Base-by-base conservation (phyloP, 2,797 vertebrate species). In the Gouania willdenowi region DNA sequence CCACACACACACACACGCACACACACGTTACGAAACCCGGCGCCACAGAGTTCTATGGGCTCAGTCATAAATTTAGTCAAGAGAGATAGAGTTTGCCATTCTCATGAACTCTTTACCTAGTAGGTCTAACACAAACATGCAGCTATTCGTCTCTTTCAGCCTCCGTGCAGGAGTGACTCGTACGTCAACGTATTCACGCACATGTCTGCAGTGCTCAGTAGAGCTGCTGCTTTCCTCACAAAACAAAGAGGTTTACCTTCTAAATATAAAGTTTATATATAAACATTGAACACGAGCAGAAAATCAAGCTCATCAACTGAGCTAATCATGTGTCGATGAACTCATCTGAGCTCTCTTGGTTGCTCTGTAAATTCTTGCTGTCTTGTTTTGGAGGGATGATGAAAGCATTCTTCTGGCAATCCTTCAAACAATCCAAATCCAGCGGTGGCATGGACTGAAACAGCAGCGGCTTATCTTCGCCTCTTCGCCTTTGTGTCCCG, bases 331-430 rank as follows among this genome's bases (percentile, higher is more conserved):
- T 60, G 36, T 15, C 54, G 68, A 81, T 79, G 69, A 73, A 71
- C 65, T 71, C 8, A 15, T 63, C 50, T 51, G 35, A 66, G 55
- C 50, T 30, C 45, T 24, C 25, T 35, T 41, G 6, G 53, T 73
- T 34, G 27, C 55, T 21, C 30, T 42, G 58, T 58, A 74, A 76
- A 75, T 71, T 71, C 72, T 63, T 22, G 43, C 65, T 45, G 51
- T 72, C 55, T 49, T 75, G 62, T 83, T 84, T 80, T 74, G 63
- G n/a, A 69, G 55, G 56, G 52, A 71, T 56, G 84, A 88, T 89
- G 80, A 90, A 90, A 88, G 85, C 87, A 89, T 89, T 89, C 84
- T 87, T 88, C 70, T 77, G 71, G 75, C 71, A 73, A 58, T 71
- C 77, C 83, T 67, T 83, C 70, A 71, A 76, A 83, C 80, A 79